Conservation (phyloP, 1,140 invertebrate genomes). For the Heliothis virescens region DNA sequence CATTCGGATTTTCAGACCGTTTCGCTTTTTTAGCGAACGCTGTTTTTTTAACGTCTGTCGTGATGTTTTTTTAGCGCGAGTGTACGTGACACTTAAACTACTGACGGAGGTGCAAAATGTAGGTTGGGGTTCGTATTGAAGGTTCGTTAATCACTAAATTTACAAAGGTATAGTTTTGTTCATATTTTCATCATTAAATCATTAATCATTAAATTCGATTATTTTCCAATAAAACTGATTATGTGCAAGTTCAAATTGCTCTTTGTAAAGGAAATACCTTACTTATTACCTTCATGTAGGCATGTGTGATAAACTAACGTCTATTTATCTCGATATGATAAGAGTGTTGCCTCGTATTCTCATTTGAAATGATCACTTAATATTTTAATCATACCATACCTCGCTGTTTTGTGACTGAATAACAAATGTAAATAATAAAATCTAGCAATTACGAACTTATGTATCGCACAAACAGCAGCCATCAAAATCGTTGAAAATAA, state of each 20-base stretch:
- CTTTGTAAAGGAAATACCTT: no score
- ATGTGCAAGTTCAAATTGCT: no score
- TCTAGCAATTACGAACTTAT: not conserved
- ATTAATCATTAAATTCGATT: no score
- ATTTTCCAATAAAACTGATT: no score
- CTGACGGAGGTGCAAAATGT: not conserved
- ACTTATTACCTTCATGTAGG: no score
- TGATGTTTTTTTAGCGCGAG: not conserved
- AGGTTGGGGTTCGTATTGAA: no score
- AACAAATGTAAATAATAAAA: no score
- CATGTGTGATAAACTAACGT: no score
- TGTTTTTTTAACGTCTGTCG: not conserved
- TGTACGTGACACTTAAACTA: constrained; percentile 1
- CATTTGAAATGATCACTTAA: not conserved
- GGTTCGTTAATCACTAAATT: no score
- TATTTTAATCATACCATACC: not conserved
- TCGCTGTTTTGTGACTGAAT: not conserved
- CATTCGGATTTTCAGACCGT: not conserved
- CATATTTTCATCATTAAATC: no score
- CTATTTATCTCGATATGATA: not conserved
- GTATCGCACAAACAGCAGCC: not conserved
- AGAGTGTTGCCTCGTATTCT: no score
- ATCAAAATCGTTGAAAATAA: not conserved
- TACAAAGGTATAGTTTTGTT: no score
- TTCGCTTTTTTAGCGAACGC: not conserved